These are phyloP conservation scores for Tetranychus truncatus DNA, from an alignment of 2,888 invertebrate genomes.

Conservation along the genomic window DNA sequence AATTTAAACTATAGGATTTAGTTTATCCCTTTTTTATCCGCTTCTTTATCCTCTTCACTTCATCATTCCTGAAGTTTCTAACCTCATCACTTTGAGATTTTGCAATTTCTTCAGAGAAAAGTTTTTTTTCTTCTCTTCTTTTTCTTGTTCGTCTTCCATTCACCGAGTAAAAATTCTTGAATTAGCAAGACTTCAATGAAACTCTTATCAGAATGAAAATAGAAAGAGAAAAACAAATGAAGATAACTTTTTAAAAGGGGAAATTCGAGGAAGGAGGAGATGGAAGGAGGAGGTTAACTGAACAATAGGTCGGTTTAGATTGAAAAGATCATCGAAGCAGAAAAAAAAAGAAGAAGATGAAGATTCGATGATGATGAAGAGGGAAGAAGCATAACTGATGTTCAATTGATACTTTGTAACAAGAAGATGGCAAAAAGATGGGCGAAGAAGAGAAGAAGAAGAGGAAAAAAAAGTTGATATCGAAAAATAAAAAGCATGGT, in stretches of 20 bases:
- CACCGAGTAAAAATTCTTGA: too few species aligned
- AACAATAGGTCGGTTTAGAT: neutral
- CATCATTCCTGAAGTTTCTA: too few species aligned
- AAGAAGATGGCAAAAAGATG: neutral
- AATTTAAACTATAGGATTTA: too few species aligned
- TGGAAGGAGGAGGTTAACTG: neutral
- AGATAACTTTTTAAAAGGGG: neutral
- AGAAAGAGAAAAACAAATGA: constrained; percentile 9
- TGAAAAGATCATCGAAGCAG: neutral
- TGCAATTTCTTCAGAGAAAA: too few species aligned
- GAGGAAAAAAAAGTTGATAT: neutral
- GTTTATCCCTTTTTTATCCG: too few species aligned
- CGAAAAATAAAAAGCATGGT: neutral
- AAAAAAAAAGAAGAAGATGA: neutral
- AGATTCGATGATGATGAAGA: neutral
- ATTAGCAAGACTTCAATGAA: too few species aligned
- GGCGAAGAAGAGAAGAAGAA: neutral
- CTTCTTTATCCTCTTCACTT: too few species aligned
- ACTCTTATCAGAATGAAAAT: neutral
- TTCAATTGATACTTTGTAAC: constrained; percentile 8
- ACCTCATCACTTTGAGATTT: too few species aligned
- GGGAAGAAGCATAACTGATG: neutral
- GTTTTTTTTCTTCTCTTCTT: too few species aligned
- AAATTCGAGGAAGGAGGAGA: neutral
- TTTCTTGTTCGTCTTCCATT: too few species aligned